A percentile compares a stretch with the other conserved stretches of the same genome.
Conservation (phyloP, 2,888 invertebrate species). For the Aporophyla lueneburgensis region DNA sequence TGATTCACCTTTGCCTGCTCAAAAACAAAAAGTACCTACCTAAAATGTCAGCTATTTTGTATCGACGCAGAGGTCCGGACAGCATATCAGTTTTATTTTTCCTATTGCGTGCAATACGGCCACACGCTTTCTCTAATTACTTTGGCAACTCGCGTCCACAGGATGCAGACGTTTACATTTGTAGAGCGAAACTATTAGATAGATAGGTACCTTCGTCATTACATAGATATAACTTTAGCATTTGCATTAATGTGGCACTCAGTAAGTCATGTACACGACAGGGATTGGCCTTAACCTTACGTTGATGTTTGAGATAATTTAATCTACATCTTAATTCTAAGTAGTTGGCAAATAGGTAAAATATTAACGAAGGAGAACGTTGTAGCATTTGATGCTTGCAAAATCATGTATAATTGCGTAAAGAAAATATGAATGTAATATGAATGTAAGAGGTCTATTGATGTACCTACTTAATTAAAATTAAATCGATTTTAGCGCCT, state of each 20-base stretch:
- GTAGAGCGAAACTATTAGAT: conserved; percentile 69
- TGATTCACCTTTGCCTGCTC: conserved; percentile 10
- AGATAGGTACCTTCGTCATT: conserved; percentile 42
- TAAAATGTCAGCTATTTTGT: conserved; percentile 32
- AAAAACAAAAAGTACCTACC: conserved; percentile 16
- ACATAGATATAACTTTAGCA: conserved; percentile 34
- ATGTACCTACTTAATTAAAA: too few species aligned
- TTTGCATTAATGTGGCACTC: conserved; percentile 48
- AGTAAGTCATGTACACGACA: conserved; percentile 20
- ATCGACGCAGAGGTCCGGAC: conserved; percentile 32
- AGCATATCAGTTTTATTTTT: conserved; percentile 69
- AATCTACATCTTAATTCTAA: conserved; percentile 22
- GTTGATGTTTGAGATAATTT: conserved; percentile 25
- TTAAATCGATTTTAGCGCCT: not conserved
- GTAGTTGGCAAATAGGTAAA: not conserved
- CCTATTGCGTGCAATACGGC: conserved; percentile 60
- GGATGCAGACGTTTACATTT: conserved; percentile 68
- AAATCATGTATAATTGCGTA: not conserved
- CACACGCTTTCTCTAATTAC: conserved; percentile 81
- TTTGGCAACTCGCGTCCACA: conserved; percentile 72
- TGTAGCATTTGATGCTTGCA: not conserved
- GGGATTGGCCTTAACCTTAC: conserved; percentile 10
- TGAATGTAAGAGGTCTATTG: too few species aligned
- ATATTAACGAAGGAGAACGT: not conserved
- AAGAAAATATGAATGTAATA: not conserved